Evolutionary conservation across 64 coral and sea anemone species (phyloP).

Genomic region (Montipora capricornis): DNA sequence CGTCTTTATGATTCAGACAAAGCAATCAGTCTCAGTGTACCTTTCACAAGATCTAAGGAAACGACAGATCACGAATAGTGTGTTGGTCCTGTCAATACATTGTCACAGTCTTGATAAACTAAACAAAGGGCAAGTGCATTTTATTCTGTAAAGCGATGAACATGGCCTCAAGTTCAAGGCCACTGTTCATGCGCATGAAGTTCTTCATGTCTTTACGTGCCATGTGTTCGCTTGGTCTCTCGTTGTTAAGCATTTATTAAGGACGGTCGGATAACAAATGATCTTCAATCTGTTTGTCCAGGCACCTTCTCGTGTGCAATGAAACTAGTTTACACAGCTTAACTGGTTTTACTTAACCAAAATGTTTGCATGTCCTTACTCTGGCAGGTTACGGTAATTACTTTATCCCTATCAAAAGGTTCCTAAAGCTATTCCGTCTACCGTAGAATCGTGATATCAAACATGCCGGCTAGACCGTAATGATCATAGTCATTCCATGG

Average conservation of each 20-base stretch:
- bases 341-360: not conserved
- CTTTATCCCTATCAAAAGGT: slow-evolving; percentile 11
- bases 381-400: not conserved
- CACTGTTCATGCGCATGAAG: not conserved
- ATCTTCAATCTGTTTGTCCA: not conserved
- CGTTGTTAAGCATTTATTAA: not conserved
- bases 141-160: not conserved
- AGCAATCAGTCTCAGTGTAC: too few relatives aligned
- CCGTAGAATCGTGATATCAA: too few relatives aligned
- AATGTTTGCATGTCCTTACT: too few relatives aligned
- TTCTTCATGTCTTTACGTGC: not conserved
- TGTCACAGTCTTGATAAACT: not conserved
- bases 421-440: not conserved
- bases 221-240: not conserved
- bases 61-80: too few relatives aligned
- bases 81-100: too few relatives aligned
- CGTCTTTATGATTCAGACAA: too few relatives aligned
- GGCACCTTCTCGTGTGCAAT: not conserved
- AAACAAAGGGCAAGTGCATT: not conserved
- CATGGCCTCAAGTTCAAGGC: not conserved
- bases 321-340: slow-evolving; percentile 27
- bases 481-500: too few relatives aligned
- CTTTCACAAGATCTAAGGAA: too few relatives aligned
- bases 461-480: too few relatives aligned
- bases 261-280: not conserved